These are phyloP conservation scores for Probaryconus sp. DNA, from an alignment of 1,140 invertebrate species.

Conservation along the genomic window DNA sequence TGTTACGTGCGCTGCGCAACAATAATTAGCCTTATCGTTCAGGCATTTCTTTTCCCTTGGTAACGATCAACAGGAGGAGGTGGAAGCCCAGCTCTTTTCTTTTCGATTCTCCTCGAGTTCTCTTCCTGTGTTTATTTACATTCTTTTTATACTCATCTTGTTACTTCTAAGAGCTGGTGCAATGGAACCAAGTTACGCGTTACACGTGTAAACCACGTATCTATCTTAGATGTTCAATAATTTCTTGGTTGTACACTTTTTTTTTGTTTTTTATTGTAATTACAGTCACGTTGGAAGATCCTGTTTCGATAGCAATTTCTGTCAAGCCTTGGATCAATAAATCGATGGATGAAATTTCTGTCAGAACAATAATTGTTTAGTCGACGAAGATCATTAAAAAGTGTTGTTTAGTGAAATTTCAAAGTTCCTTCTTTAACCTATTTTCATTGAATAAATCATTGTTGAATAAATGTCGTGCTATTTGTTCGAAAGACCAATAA, in stretches of 20 bases:
- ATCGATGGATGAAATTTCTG: constrained; percentile 61
- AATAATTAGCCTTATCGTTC: constrained; percentile 74
- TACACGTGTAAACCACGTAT: constrained; percentile 62
- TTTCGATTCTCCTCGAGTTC: neutral
- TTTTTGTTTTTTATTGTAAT: constrained; percentile 50
- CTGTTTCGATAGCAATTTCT: constrained; percentile 53
- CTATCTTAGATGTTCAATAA: constrained; percentile 27
- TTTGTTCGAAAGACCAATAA: too few species aligned
- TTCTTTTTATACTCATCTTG: constrained; percentile 3
- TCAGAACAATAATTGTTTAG: too few species aligned
- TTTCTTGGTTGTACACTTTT: constrained; percentile 20
- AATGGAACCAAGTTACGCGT: constrained; percentile 55
- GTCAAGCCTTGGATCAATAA: constrained; percentile 61
- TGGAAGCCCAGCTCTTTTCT: neutral
- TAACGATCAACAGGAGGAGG: constrained; percentile 36
- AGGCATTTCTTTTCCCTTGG: constrained; percentile 50
- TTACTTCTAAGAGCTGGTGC: constrained; percentile 26
- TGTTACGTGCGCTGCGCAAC: constrained; percentile 56
- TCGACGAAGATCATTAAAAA: too few species aligned
- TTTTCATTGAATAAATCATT: too few species aligned
- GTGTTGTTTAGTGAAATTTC: too few species aligned
- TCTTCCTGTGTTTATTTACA: constrained; percentile 15
- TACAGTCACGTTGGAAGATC: constrained; percentile 59
- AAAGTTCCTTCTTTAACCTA: too few species aligned
- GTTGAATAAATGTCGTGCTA: too few species aligned